Conservation (phyloP, 2,113 vertebrate species). For the Cettia cetti region DNA sequence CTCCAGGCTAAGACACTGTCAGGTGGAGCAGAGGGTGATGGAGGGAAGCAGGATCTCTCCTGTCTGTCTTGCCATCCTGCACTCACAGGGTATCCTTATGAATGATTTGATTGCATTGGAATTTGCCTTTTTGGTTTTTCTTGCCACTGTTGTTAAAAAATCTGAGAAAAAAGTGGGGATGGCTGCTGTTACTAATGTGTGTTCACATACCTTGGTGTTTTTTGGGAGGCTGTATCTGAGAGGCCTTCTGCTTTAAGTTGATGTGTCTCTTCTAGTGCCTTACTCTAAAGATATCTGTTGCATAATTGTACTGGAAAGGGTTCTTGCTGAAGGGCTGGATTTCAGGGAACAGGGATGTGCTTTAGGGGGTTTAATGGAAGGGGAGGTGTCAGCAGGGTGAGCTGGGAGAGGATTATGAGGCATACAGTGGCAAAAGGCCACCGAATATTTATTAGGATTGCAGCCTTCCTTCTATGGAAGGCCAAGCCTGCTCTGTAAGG, state of each 20-base stretch:
- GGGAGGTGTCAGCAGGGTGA: background rate
- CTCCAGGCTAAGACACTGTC: slow-evolving; percentile 40
- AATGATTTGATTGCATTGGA: background rate
- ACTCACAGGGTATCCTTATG: background rate
- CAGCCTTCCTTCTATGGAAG: background rate
- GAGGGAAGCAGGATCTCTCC: background rate
- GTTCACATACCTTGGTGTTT: background rate
- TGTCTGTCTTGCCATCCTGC: background rate
- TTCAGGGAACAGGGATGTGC: background rate
- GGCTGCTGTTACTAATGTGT: background rate
- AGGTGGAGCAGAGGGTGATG: background rate
- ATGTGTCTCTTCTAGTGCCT: background rate
- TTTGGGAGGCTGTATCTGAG: background rate
- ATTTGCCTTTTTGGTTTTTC: background rate
- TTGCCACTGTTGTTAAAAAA: background rate
- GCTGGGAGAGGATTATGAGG: background rate
- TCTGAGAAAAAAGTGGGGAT: background rate
- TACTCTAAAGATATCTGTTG: background rate
- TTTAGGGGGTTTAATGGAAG: background rate
- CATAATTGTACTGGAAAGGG: background rate
- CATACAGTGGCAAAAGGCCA: background rate
- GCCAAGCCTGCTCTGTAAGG: background rate
- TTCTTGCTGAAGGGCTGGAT: background rate
- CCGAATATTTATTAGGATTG: accelerated
- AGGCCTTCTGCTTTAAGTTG: background rate